These are phyloP conservation scores for Centropus bengalensis DNA, from an alignment of 2,113 vertebrate species.

Conservation along the genomic window DNA sequence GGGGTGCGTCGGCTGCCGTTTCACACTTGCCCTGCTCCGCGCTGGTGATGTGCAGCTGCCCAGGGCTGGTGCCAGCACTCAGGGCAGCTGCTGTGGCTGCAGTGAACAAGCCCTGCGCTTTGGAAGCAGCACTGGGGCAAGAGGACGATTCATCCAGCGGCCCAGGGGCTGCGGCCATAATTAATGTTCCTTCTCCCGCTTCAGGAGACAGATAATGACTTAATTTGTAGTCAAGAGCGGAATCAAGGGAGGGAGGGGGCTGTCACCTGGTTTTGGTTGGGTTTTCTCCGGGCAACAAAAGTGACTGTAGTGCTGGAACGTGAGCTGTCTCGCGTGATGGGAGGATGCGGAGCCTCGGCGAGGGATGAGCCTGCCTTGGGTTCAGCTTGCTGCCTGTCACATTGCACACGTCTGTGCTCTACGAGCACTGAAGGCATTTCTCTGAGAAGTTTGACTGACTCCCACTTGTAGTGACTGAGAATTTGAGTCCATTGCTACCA, in stretches of 20 bases:
- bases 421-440: constrained; percentile 29
- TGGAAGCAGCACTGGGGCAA: constrained; percentile 24
- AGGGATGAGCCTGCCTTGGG: background rate
- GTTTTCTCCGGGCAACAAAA: background rate
- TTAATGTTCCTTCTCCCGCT: background rate
- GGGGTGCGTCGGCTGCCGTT: background rate
- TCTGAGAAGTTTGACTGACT: constrained; percentile 59
- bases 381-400: constrained; percentile 19
- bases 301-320: background rate
- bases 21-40: constrained; percentile 25
- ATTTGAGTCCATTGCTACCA: constrained; percentile 35
- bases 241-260: background rate
- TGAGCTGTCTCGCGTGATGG: background rate
- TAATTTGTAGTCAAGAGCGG: background rate
- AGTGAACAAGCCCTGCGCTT: constrained; percentile 42
- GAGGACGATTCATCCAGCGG: constrained; percentile 28
- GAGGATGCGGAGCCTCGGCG: background rate
- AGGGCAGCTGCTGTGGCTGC: constrained; percentile 40
- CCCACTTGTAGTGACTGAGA: constrained; percentile 23
- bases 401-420: background rate
- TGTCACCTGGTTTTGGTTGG: background rate
- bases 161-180: constrained; percentile 21
- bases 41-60: constrained; percentile 12
- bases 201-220: background rate
- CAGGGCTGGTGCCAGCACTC: constrained; percentile 26